These are phyloP conservation scores for Neoarius graeffei DNA, from an alignment of 2,113 vertebrate genomes.

Conservation along the genomic window DNA sequence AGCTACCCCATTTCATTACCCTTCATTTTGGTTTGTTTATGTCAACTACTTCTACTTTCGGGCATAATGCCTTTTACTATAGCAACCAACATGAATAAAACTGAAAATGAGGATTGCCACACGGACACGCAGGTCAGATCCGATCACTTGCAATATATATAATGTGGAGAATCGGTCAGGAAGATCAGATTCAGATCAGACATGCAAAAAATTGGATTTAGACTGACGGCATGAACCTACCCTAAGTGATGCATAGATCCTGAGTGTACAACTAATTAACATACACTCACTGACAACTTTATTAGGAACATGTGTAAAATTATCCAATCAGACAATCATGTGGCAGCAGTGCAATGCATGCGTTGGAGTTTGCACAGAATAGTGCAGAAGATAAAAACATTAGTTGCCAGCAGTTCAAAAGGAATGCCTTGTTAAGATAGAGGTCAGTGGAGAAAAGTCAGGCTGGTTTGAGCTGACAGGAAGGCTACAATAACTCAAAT, in stretches of 20 bases:
- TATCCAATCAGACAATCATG: background rate
- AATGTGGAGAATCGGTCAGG: too few relatives aligned
- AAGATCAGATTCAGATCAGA: too few relatives aligned
- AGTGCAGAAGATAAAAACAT: background rate
- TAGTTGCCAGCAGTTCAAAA: background rate
- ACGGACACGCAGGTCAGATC: too few relatives aligned
- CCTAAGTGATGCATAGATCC: background rate
- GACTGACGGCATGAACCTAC: too few relatives aligned
- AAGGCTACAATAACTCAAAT: background rate
- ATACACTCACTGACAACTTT: background rate
- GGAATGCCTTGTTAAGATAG: background rate
- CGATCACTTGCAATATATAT: too few relatives aligned
- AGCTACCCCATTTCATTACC: too few relatives aligned
- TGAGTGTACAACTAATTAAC: background rate
- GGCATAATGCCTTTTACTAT: too few relatives aligned
- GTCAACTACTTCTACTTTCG: too few relatives aligned
- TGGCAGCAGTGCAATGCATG: background rate
- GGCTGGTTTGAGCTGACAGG: background rate
- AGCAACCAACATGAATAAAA: too few relatives aligned
- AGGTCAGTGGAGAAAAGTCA: background rate
- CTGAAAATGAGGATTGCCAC: too few relatives aligned
- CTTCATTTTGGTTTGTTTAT: too few relatives aligned
- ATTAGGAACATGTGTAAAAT: background rate
- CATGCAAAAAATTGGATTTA: too few relatives aligned
- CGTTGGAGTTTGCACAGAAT: background rate